A percentile compares a stretch with the other conserved stretches of the same genome.
phyloP scores from a whole-genome alignment of 2,888 invertebrate species.

The Mesodorylaimus sp. region DNA sequence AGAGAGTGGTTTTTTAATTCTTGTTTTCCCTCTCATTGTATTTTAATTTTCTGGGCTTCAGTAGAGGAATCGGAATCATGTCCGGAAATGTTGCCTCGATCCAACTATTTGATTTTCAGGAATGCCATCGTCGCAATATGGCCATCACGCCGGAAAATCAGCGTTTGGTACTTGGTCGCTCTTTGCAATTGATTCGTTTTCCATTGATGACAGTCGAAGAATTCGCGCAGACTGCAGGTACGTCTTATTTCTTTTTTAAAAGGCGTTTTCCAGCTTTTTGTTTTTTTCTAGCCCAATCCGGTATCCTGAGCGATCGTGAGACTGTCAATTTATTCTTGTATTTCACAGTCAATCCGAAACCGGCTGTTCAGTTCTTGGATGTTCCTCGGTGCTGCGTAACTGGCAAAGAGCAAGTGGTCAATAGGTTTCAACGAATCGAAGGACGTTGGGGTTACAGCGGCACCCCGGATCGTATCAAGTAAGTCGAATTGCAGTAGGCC shows the following conservation, averaged over 20 bases:
- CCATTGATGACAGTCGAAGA: conserved; percentile 68
- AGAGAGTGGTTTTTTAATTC: background rate
- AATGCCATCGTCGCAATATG: conserved; percentile 49
- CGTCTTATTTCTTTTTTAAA: background rate
- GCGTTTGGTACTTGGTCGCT: conserved; percentile 47
- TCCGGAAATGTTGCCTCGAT: background rate
- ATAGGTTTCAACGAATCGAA: conserved; percentile 53
- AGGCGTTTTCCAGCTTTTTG: background rate
- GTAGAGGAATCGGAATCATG: no score
- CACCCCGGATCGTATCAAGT: conserved; percentile 57
- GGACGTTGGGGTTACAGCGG: conserved; percentile 67
- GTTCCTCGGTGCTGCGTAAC: conserved; percentile 48
- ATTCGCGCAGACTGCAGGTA: conserved; percentile 46
- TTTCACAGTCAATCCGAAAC: conserved; percentile 51
- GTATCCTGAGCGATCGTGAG: conserved; percentile 54
- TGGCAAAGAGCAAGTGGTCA: conserved; percentile 50
- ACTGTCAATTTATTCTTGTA: conserved; percentile 47
- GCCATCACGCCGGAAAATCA: conserved; percentile 50
- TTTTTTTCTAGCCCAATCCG: conserved; percentile 38
- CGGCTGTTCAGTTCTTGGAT: conserved; percentile 49
- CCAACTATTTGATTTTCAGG: conserved; percentile 33
- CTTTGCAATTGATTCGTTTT: conserved; percentile 54
- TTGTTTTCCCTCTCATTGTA: background rate
- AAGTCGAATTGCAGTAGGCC: no score
- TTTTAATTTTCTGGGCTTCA: background rate